Evolutionary conservation across 2,113 vertebrate genomes (phyloP), one percentile per base, ranked within the genome.

Genomic region (Arvicanthis niloticus): DNA sequence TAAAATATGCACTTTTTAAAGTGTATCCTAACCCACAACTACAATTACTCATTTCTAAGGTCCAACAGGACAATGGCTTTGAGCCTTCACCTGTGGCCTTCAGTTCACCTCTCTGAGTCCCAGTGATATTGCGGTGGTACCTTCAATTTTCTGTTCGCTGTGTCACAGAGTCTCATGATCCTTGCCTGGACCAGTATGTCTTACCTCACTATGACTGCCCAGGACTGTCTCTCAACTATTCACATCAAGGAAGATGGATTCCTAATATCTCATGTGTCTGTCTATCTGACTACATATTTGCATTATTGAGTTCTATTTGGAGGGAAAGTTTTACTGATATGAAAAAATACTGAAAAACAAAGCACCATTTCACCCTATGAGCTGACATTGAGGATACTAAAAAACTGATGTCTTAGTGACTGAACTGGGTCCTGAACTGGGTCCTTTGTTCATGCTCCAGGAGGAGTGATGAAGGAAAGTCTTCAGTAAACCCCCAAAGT

Each of bases 1-100:
- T 77, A 75, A 94, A 72, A 93, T 78, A 77, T n/a, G 40, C 76
- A 67, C 78, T 76, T 86, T 65, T 67, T 22, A 90, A 91, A 76
- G 53, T 70, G 76, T 56, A 51, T 29, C 51, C 73, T 70, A 75
- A 88, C 78, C 75, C 31, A 89, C 62, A 17, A 1, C 81, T 45
- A 80, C 7, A 31, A 37, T 72, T 56, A 65, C 19, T 89, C 77
- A 45, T 73, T 85, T 93, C 56, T 65, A 94, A 72, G 51, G 6
- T 53, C 16, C 7, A 9, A 80, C 51, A 93, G 3, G 1, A 29
- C 40, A 37, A 68, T 21, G 22, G 24, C 78, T 51, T 37, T 62
- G 24, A 24, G 68, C 1, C 5, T 45, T 58, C 15, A 78, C 16
- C 45, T 73, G 13, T 21, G 42, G 42, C 26, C 94, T 91, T 62